Percentiles rank a stretch among this genome's conserved stretches.
Evolutionary conservation across 2,797 vertebrate genomes (phyloP).

Genomic region (Ciconia nigra): DNA sequence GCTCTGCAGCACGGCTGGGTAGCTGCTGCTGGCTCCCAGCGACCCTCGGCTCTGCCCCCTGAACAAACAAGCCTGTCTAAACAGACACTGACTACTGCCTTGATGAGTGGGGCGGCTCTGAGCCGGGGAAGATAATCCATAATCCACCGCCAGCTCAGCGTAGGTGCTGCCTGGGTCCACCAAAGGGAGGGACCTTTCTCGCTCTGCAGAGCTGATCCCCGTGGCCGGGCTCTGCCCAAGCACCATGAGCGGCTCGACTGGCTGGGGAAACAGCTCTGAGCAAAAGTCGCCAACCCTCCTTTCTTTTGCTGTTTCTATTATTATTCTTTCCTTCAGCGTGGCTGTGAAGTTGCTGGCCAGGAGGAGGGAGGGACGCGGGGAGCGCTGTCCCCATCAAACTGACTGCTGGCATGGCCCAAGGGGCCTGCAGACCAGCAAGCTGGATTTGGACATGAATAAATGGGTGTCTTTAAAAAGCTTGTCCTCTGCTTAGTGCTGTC

Average conservation of each 20-base stretch:
- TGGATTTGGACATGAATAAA: not conserved
- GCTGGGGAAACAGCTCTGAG: not conserved
- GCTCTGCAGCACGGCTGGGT: not conserved
- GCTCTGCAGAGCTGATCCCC: not conserved
- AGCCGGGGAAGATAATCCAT: not conserved
- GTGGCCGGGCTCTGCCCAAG: not conserved
- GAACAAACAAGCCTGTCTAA: not conserved
- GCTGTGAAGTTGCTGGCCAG: not conserved
- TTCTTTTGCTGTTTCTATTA: not conserved
- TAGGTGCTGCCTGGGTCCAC: not conserved
- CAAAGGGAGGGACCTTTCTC: not conserved
- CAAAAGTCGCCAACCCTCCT: no score
- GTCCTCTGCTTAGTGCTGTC: not conserved
- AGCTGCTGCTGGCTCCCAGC: not conserved
- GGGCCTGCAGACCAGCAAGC: not conserved
- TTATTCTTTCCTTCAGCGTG: not conserved
- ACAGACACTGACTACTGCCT: not conserved
- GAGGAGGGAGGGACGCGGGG: not conserved
- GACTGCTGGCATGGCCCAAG: not conserved
- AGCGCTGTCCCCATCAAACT: not conserved
- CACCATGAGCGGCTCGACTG: rapidly evolving
- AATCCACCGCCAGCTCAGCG: not conserved
- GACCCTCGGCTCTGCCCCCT: not conserved
- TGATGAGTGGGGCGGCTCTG: not conserved
- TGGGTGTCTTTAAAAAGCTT: not conserved